Evolutionary conservation across 2,888 invertebrate genomes (phyloP).

Genomic region (Melinopterus prodromus): DNA sequence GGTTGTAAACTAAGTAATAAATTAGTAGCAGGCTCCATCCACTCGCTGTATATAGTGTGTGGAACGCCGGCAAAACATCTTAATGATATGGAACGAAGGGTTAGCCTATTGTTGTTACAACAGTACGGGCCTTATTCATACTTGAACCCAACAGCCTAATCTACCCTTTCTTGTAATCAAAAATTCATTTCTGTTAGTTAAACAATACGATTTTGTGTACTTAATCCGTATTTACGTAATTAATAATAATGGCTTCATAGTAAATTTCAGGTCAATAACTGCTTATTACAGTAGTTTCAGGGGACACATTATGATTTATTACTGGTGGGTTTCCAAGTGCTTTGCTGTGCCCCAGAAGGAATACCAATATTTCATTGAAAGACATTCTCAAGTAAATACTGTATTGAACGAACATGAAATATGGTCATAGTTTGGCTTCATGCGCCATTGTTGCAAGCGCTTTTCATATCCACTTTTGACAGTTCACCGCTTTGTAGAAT

Average conservation of each 20-base stretch:
- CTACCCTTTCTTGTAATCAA: no score
- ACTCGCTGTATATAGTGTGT: not conserved
- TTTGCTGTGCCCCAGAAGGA: no score
- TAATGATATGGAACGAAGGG: not conserved
- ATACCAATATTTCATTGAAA: not conserved
- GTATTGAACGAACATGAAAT: not conserved
- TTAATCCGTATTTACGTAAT: no score
- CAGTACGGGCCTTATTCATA: no score
- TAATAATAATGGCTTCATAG: no score
- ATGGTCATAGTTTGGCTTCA: conserved; percentile 4
- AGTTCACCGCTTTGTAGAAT: not conserved
- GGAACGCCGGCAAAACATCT: not conserved
- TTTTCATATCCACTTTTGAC: not conserved
- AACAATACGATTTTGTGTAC: no score
- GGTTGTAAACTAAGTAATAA: not conserved
- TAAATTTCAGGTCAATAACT: no score
- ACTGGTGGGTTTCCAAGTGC: no score
- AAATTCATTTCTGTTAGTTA: no score
- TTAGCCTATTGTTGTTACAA: not conserved
- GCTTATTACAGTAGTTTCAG: no score
- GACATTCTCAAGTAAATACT: not conserved
- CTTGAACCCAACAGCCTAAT: no score
- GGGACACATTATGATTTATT: no score
- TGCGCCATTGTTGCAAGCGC: not conserved
- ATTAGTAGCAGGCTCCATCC: not conserved